Evolutionary conservation across 2,888 invertebrate species (phyloP).

Genomic region (Allacma fusca): DNA sequence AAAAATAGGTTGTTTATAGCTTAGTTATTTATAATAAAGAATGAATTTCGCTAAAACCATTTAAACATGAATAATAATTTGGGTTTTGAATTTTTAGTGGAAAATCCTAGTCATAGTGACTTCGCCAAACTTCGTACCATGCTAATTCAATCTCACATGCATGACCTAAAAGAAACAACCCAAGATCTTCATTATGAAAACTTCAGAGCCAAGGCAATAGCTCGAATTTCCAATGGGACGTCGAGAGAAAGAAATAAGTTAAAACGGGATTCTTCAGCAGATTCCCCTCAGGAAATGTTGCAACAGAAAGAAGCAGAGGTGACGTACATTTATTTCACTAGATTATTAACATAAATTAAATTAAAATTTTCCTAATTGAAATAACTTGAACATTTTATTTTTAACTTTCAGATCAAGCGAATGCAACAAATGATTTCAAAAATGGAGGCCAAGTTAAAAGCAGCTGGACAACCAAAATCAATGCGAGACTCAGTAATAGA

Average conservation of each 20-base stretch:
- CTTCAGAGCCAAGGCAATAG: conserved; percentile 93
- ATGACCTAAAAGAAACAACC: conserved; percentile 91
- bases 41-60: too few relatives aligned
- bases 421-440: conserved; percentile 98
- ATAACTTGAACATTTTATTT: background rate
- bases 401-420: conserved; percentile 82
- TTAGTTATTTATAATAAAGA: too few relatives aligned
- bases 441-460: conserved; percentile 83
- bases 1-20: too few relatives aligned
- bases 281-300: conserved; percentile 77
- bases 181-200: conserved; percentile 96
- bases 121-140: conserved; percentile 90
- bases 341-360: too few relatives aligned
- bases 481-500: conserved; percentile 55
- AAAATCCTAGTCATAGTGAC: conserved; percentile 94
- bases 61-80: too few relatives aligned
- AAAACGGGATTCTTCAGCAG: conserved; percentile 84
- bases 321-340: too few relatives aligned
- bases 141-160: conserved; percentile 96
- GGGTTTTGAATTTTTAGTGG: too few relatives aligned
- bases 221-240: conserved; percentile 90
- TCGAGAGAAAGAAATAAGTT: conserved; percentile 89
- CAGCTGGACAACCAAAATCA: conserved; percentile 64
- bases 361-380: background rate
- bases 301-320: conserved; percentile 96